Evolutionary conservation across 2,113 vertebrate species (phyloP), one percentile per base, ranked within the genome.

Genomic region (Ahaetulla prasina): DNA sequence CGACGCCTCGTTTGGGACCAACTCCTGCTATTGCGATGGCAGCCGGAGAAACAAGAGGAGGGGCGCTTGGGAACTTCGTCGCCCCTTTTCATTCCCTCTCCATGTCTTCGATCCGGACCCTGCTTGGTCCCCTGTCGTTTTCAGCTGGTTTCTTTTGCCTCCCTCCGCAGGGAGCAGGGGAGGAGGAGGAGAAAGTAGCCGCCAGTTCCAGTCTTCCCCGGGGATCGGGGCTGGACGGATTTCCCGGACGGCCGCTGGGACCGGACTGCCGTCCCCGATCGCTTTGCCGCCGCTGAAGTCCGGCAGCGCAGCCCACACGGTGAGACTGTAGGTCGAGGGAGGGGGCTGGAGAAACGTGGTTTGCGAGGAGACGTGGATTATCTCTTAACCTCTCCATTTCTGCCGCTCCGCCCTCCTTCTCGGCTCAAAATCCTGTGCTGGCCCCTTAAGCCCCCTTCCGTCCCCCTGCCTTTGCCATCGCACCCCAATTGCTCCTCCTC

Each of bases 231-330:
- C 97, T 43, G 97, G 97, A 95, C 98, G 97, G 94, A 96, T 96
- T 88, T 97, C 98, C 94, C 97, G 98, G 95, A 95, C 96, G 94
- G 98, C 97, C 96, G 97, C 97, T 96, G 98, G 97, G 91, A 98
- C 97, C 85, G 97, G 98, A 68, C 97, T 98, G 87, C 96, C 98
- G 91, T 98, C 98, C 68, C 98, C 98, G 18, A 94, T 98, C 94
- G 97, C 97, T 95, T 94, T 98, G 97, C 98, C 98, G 91, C 98
- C 98, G 90, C 98, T 98, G 95, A 98, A 98, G 97, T 97, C 97
- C 96, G 97, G 96, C 97, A 98, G 97, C 97, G 95, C 97, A 25
- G 96, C 97, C 39, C 97, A 97, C 92, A 97, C 96, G 97, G 98
- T 98, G 97, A 95, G 95, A 94, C 87, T 47, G 3, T 27, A 11